These are phyloP conservation scores for Drosophila leonis DNA, from an alignment of 2,888 invertebrate species.

Conservation along the genomic window DNA sequence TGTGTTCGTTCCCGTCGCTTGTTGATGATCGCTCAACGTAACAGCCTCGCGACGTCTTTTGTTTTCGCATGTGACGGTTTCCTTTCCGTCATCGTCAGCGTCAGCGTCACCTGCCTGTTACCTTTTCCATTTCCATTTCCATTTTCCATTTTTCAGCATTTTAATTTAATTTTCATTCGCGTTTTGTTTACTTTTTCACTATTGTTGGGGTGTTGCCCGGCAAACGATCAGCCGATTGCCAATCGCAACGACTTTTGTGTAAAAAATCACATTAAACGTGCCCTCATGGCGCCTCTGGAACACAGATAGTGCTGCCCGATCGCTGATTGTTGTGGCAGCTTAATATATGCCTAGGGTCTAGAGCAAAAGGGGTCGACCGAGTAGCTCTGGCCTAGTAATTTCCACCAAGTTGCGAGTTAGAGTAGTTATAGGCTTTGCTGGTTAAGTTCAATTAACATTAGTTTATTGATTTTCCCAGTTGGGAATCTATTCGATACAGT, in stretches of 20 bases:
- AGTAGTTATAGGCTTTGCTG: background rate
- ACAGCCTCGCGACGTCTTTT: constrained; percentile 60
- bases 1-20: constrained; percentile 26
- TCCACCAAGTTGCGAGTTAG: too few relatives aligned
- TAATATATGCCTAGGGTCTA: constrained; percentile 15
- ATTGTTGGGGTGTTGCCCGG: constrained; percentile 30
- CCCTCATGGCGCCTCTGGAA: constrained; percentile 80
- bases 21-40: constrained; percentile 71
- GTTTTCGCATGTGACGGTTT: constrained; percentile 65
- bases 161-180: constrained; percentile 76
- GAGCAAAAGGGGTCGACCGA: background rate
- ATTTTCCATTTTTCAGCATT: constrained; percentile 71
- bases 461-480: background rate
- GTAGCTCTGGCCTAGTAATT: background rate
- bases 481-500: too few relatives aligned
- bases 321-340: constrained; percentile 38
- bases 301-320: constrained; percentile 55
- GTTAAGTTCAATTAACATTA: background rate
- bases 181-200: constrained; percentile 45
- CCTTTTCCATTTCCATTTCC: constrained; percentile 58
- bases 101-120: constrained; percentile 45
- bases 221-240: constrained; percentile 46
- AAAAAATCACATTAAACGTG: constrained; percentile 84
- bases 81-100: constrained; percentile 43
- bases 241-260: constrained; percentile 70